A percentile compares a stretch with the other conserved stretches of the same genome.
These are phyloP conservation scores for Clarias macrocephalus DNA, from an alignment of 2,113 vertebrate genomes.

Conservation along the genomic window DNA sequence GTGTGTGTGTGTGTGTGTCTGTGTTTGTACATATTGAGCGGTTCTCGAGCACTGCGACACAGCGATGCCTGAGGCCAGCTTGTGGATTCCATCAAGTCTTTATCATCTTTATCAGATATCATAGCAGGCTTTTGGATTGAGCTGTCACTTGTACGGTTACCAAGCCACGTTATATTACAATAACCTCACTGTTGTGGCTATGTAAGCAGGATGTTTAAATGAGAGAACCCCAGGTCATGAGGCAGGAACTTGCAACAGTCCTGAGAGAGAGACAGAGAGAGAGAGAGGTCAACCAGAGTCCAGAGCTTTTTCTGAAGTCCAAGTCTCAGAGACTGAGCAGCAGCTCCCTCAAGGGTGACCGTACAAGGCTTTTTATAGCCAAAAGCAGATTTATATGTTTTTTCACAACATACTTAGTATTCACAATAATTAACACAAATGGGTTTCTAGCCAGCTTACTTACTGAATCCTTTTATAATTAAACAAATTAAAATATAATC, in stretches of 20 bases:
- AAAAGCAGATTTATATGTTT: background rate
- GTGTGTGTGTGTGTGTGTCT: background rate
- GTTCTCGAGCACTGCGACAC: background rate
- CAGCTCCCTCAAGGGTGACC: background rate
- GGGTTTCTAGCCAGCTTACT: background rate
- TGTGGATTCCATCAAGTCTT: conserved; percentile 6
- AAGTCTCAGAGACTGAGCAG: conserved; percentile 6
- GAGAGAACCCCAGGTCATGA: conserved; percentile 3
- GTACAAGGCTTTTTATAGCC: background rate
- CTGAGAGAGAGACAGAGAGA: background rate
- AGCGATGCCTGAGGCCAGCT: background rate
- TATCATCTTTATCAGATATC: conserved; percentile 27
- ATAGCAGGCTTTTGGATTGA: background rate
- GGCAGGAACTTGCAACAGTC: background rate
- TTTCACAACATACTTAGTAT: background rate
- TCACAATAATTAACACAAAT: background rate
- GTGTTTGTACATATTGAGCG: background rate
- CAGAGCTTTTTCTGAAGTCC: conserved; percentile 23
- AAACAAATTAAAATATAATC: background rate
- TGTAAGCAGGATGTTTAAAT: conserved; percentile 26
- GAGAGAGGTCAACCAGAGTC: conserved; percentile 23
- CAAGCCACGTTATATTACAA: background rate
- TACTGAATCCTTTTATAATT: background rate
- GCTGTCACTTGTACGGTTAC: background rate
- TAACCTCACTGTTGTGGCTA: background rate